Evolutionary conservation across 2,797 vertebrate species (phyloP), one percentile per base, ranked within the genome.

Genomic region (Oreonectes daqikongensis): DNA sequence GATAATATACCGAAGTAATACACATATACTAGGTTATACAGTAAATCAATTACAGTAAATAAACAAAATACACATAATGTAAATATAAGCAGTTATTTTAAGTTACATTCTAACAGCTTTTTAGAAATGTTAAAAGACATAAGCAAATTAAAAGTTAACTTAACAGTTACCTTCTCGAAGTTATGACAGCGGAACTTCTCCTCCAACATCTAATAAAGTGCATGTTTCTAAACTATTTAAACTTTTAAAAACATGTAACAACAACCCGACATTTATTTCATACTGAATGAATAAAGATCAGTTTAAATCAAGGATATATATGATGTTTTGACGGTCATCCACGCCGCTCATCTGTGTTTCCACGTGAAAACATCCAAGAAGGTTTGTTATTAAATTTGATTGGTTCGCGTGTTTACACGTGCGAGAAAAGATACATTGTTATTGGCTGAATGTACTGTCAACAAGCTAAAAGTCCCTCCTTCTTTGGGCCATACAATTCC

Each of bases 371-470:
- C 35, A 18, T 44, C 22, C 22, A 30, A 52, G 69, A 44, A 14
- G 20, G 24, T 32, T 67, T 66, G 48, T 3, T 46, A 8, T 38
- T 22, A 38, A 67, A 40, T 80, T 15, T 81, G 77, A 92, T 92
- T 92, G 89, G 91, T 82, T 75, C 1, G 12, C 1, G 0, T 5
- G 12, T 20, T 12, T 3, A 11, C 22, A 72, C 65, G 4, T 12
- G 0, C 1, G 0, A 3, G 18, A 3, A 0, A 35, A 60, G 2
- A 35, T 1, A 0, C 11, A 28, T 0, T 83, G 0, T n/a, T 0
- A 91, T 87, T 91, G 0, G 88, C 44, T 81, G 0, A 28, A 4
- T 0, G 0, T 8, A 1, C 28, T 79, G 84, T 86, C 89, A 85
- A 80, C 90, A 79, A 48, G 0, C 0, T 0, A 0, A 5, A 67